A percentile compares a stretch with the other conserved stretches of the same genome.
phyloP scores from a whole-genome alignment of 1,140 invertebrate species.

The Halesus radiatus region DNA sequence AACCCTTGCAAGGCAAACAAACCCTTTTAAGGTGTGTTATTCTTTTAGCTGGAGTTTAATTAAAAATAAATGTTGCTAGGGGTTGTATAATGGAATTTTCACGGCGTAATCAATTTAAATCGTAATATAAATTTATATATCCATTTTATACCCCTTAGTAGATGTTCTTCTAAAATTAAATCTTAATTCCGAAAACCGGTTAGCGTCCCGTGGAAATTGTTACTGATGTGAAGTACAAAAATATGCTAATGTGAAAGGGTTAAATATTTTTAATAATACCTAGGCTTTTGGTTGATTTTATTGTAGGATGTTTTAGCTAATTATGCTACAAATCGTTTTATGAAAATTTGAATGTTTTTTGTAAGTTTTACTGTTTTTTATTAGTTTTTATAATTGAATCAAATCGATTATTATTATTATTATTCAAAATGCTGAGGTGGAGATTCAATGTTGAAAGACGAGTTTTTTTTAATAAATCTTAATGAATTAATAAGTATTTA shows the following conservation, averaged over 20 bases:
- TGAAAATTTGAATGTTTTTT: too few species aligned
- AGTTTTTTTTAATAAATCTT: too few species aligned
- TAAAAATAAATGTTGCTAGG: slow-evolving; percentile 45
- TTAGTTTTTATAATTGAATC: too few species aligned
- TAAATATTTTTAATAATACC: not conserved
- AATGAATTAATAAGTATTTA: too few species aligned
- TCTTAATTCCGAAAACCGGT: slow-evolving; percentile 1
- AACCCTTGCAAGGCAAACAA: slow-evolving; percentile 17
- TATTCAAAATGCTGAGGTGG: too few species aligned
- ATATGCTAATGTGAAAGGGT: slow-evolving; percentile 4
- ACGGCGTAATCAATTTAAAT: slow-evolving; percentile 33
- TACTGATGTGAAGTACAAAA: slow-evolving; percentile 5
- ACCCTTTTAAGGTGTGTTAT: slow-evolving; percentile 46
- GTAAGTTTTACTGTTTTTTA: too few species aligned
- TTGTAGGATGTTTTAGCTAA: too few species aligned
- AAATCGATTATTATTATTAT: too few species aligned
- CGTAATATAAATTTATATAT: slow-evolving; percentile 29
- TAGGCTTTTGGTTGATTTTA: too few species aligned
- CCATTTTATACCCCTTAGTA: not conserved
- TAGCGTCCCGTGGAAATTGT: slow-evolving; percentile 18
- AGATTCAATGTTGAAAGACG: too few species aligned
- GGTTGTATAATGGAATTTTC: slow-evolving; percentile 24
- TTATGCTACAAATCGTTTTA: too few species aligned
- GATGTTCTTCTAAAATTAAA: slow-evolving; percentile 17
- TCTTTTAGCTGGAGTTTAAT: slow-evolving; percentile 43